These are phyloP conservation scores for Anthoptus insignis DNA, from an alignment of 2,888 invertebrate species.

Conservation along the genomic window DNA sequence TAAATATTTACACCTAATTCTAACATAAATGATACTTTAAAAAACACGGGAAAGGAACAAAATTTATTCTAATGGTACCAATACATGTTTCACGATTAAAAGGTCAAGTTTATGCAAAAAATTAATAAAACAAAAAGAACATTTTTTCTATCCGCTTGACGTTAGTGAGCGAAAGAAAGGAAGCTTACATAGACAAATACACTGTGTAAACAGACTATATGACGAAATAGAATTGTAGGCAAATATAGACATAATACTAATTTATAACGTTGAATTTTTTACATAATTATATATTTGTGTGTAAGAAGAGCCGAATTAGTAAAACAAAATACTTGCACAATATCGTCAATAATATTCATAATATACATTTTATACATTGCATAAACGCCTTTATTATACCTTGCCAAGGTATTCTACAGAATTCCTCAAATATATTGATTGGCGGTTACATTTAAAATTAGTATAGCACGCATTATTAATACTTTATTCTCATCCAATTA, in stretches of 20 bases:
- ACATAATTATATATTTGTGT: too few relatives aligned
- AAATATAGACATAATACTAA: not conserved
- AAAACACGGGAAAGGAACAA: constrained; percentile 50
- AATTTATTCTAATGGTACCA: constrained; percentile 52
- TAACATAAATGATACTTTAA: constrained; percentile 54
- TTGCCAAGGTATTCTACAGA: too few relatives aligned
- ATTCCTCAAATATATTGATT: too few relatives aligned
- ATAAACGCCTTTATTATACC: too few relatives aligned
- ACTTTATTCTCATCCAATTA: too few relatives aligned
- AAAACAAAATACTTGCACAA: too few relatives aligned
- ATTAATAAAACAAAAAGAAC: constrained; percentile 54
- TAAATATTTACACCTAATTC: constrained; percentile 53
- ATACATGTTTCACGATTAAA: constrained; percentile 54
- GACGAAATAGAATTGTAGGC: not conserved
- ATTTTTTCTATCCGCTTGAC: constrained; percentile 62
- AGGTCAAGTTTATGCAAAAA: constrained; percentile 53
- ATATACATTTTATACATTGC: too few relatives aligned
- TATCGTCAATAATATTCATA: too few relatives aligned
- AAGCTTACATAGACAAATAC: constrained; percentile 65
- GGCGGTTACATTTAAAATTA: too few relatives aligned
- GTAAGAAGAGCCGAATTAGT: too few relatives aligned
- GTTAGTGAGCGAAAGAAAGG: constrained; percentile 70
- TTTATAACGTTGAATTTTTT: too few relatives aligned
- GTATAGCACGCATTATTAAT: too few relatives aligned
- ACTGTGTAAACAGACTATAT: not conserved